A percentile compares a stretch with the other conserved stretches of the same genome.
Evolutionary conservation across 2,888 invertebrate genomes (phyloP).

Genomic region (Sesia bembeciformis): DNA sequence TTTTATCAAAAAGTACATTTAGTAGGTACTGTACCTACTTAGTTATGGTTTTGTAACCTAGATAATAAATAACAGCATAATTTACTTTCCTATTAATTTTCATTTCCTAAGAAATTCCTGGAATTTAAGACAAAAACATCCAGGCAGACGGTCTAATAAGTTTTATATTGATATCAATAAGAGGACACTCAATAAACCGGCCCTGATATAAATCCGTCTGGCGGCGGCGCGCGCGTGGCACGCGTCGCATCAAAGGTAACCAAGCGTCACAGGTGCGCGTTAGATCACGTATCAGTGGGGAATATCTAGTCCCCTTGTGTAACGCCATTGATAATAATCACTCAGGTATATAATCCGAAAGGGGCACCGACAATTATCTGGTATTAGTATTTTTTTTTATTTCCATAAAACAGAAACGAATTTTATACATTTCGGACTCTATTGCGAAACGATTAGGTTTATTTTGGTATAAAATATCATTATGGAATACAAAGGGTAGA

Average conservation of each 20-base stretch:
- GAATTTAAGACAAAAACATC: too few relatives aligned
- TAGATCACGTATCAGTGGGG: slow-evolving; percentile 3
- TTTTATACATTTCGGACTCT: neutral
- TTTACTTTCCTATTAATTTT: too few relatives aligned
- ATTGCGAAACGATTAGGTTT: neutral
- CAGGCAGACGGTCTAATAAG: too few relatives aligned
- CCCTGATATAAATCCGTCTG: neutral
- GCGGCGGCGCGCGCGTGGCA: slow-evolving; percentile 26
- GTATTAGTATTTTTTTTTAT: slow-evolving; percentile 34
- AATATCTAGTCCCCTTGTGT: slow-evolving; percentile 14
- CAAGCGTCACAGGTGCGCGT: slow-evolving; percentile 1
- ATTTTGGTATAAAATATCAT: neutral
- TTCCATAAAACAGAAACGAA: neutral
- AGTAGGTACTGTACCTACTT: too few relatives aligned
- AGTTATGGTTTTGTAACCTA: too few relatives aligned
- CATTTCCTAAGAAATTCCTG: too few relatives aligned
- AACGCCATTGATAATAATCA: slow-evolving; percentile 36
- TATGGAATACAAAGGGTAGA: slow-evolving; percentile 12
- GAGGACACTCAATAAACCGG: too few relatives aligned
- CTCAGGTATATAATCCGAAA: slow-evolving; percentile 64
- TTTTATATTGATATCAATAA: too few relatives aligned
- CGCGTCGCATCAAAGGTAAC: slow-evolving; percentile 46
- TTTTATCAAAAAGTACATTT: too few relatives aligned
- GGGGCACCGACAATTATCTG: slow-evolving; percentile 52
- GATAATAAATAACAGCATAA: too few relatives aligned